Conservation (phyloP, 2,113 vertebrate genomes). For the Ancistrus triradiatus region DNA sequence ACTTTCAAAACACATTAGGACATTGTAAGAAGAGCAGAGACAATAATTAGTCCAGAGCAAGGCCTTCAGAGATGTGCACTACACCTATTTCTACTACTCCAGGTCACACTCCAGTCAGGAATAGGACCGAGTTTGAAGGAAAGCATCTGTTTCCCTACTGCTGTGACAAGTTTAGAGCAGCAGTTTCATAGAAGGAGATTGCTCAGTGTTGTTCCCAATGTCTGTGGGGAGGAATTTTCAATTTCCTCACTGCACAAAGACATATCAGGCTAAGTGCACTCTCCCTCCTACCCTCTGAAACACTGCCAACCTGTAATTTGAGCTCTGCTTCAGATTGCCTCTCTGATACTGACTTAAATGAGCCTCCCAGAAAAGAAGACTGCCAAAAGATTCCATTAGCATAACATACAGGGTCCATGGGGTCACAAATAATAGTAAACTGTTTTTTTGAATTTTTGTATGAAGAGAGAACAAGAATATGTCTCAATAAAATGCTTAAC, state of each 20-base stretch:
- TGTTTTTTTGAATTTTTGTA: constrained; percentile 4
- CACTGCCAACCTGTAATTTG: constrained; percentile 47
- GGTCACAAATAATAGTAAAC: constrained; percentile 34
- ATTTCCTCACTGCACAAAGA: constrained; percentile 45
- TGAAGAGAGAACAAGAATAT: neutral
- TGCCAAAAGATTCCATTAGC: constrained; percentile 39
- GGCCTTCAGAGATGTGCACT: constrained; percentile 9
- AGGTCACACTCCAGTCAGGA: constrained; percentile 16
- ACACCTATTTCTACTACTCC: constrained; percentile 11
- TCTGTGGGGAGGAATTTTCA: constrained; percentile 42
- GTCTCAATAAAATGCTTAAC: constrained; percentile 11
- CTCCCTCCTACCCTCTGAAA: constrained; percentile 34
- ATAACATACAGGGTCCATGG: constrained; percentile 24
- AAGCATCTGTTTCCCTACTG: constrained; percentile 25
- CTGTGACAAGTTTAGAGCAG: constrained; percentile 28
- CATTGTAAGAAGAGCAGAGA: constrained; percentile 4
- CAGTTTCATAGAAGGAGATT: constrained; percentile 28
- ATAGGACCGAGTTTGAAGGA: constrained; percentile 17
- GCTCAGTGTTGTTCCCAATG: constrained; percentile 23
- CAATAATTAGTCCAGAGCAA: constrained; percentile 10
- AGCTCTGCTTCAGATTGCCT: constrained; percentile 38
- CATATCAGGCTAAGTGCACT: constrained; percentile 44
- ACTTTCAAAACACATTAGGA: constrained; percentile 10
- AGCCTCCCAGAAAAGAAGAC: constrained; percentile 21
- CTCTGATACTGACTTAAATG: constrained; percentile 33